Conservation (phyloP, 1,140 invertebrate genomes). For the Scylla paramamosain region DNA sequence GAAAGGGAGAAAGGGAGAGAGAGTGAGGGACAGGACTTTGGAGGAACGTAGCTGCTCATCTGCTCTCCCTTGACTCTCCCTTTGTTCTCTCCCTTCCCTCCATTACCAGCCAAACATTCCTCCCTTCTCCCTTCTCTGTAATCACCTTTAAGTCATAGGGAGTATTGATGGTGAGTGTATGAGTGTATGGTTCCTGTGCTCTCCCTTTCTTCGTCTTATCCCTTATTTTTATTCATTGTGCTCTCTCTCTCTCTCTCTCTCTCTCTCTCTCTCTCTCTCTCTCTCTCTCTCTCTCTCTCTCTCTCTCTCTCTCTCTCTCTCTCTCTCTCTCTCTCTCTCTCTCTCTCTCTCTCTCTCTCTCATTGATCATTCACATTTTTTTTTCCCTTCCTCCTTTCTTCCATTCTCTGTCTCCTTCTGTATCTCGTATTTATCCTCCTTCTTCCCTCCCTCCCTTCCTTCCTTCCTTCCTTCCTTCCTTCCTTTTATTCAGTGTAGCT, state of each 20-base stretch:
- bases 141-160: not conserved
- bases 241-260: slow-evolving; percentile 7
- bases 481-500: not conserved
- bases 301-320: not conserved
- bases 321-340: not conserved
- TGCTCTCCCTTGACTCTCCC: not conserved
- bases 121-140: not conserved
- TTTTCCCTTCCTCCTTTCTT: not conserved
- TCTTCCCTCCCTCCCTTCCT: not conserved
- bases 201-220: not conserved
- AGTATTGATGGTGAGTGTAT: not conserved
- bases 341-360: too few species aligned
- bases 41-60: not conserved
- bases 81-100: not conserved
- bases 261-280: not conserved
- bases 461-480: not conserved
- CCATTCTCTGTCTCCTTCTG: not conserved
- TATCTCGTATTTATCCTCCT: not conserved
- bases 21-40: not conserved
- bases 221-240: not conserved
- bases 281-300: not conserved
- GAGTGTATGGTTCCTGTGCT: not conserved
- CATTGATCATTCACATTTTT: not conserved
- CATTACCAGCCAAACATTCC: not conserved
- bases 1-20: too few species aligned